phyloP scores from a whole-genome alignment of 2,797 vertebrate genomes.

The Chaetodon trifasciatus region DNA sequence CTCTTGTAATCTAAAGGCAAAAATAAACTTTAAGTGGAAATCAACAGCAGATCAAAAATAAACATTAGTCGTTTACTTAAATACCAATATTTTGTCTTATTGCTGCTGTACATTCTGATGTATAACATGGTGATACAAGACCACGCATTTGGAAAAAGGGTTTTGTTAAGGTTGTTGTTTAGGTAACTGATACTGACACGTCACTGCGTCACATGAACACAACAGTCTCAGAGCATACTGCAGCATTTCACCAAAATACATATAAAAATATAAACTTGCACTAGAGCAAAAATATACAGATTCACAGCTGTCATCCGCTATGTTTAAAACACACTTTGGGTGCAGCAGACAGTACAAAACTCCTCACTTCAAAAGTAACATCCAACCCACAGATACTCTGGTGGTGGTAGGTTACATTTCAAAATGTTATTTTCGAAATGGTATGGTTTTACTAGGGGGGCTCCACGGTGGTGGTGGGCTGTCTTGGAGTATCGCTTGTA shows the following conservation, averaged over 20 bases:
- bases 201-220: background rate
- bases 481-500: constrained; percentile 78
- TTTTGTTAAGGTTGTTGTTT: background rate
- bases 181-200: background rate
- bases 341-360: background rate
- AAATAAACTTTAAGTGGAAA: background rate
- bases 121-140: background rate
- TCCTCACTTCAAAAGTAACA: background rate
- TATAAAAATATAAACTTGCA: constrained; percentile 11
- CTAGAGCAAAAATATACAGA: constrained; percentile 6
- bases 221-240: background rate
- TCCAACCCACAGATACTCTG: background rate
- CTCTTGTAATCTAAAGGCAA: background rate
- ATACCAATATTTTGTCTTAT: background rate
- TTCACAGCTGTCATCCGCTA: background rate
- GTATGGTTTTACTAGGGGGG: constrained; percentile 91
- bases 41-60: background rate
- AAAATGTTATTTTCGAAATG: constrained; percentile 82
- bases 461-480: constrained; percentile 90
- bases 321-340: background rate
- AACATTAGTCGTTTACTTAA: background rate
- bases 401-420: background rate
- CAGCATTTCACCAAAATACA: background rate
- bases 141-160: background rate
- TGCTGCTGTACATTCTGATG: constrained; percentile 14